These are phyloP conservation scores for Acanthosepion esculentum DNA, from an alignment of 2,888 invertebrate genomes.

Conservation along the genomic window DNA sequence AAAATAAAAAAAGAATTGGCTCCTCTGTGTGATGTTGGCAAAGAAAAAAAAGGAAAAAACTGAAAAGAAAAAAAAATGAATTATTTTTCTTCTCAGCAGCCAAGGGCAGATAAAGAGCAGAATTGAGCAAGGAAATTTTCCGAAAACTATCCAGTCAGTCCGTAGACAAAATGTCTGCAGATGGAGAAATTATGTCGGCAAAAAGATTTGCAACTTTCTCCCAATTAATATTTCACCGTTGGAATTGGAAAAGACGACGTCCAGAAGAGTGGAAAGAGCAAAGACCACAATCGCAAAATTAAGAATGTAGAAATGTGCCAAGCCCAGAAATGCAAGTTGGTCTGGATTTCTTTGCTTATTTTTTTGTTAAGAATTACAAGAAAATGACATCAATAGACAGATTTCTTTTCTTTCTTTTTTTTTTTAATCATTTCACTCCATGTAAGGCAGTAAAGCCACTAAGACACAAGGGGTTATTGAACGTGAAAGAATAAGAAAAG, in stretches of 20 bases:
- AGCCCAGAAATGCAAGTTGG: no score
- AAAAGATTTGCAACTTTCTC: background rate
- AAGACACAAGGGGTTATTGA: no score
- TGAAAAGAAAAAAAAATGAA: background rate
- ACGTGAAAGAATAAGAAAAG: no score
- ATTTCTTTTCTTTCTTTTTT: background rate
- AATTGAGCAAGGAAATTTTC: background rate
- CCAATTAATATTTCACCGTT: no score
- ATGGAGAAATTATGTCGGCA: background rate
- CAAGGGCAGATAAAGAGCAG: background rate
- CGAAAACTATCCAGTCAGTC: background rate
- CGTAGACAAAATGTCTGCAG: slow-evolving; percentile 12
- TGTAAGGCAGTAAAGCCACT: no score
- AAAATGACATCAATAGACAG: background rate
- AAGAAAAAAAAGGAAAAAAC: background rate
- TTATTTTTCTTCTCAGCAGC: background rate
- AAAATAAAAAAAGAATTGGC: background rate
- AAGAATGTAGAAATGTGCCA: no score
- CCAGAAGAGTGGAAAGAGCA: no score
- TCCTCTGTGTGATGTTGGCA: background rate
- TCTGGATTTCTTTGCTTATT: no score
- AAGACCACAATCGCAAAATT: no score
- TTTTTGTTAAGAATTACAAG: no score
- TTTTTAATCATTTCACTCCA: no score
- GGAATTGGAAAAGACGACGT: no score